Percentiles rank a stretch among this genome's conserved stretches.
Conservation (phyloP, 2,113 vertebrate species). For the Pomatostomus ruficeps region DNA sequence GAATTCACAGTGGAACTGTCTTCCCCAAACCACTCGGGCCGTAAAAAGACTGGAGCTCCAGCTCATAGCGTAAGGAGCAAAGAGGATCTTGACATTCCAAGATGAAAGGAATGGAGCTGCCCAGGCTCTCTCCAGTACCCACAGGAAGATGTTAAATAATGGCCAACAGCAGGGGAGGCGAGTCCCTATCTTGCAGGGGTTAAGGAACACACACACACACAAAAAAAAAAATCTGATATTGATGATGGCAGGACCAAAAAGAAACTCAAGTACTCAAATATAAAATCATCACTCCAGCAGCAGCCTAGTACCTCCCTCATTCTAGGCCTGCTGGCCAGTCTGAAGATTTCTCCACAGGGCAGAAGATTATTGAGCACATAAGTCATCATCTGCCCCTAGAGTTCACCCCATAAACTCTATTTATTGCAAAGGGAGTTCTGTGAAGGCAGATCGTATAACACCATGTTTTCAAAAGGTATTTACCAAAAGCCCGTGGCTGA, state of each 20-base stretch:
- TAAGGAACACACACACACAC: not conserved
- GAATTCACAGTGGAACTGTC: not conserved
- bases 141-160: not conserved
- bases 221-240: not conserved
- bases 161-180: accelerated
- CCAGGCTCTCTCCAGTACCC: not conserved
- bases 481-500: not conserved
- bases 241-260: not conserved
- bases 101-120: not conserved
- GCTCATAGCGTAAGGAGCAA: not conserved
- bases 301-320: not conserved
- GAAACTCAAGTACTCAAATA: not conserved
- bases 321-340: not conserved
- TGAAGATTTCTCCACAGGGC: not conserved
- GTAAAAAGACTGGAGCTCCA: not conserved
- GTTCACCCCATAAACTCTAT: not conserved
- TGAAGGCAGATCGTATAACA: not conserved
- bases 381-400: not conserved
- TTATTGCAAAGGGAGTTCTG: not conserved
- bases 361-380: not conserved
- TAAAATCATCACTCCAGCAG: not conserved
- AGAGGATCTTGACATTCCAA: not conserved
- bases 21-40: not conserved
- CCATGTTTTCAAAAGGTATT: not conserved
- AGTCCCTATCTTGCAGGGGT: not conserved